These are phyloP conservation scores for Yponomeuta malinellus DNA, from an alignment of 2,888 invertebrate genomes.

Conservation along the genomic window DNA sequence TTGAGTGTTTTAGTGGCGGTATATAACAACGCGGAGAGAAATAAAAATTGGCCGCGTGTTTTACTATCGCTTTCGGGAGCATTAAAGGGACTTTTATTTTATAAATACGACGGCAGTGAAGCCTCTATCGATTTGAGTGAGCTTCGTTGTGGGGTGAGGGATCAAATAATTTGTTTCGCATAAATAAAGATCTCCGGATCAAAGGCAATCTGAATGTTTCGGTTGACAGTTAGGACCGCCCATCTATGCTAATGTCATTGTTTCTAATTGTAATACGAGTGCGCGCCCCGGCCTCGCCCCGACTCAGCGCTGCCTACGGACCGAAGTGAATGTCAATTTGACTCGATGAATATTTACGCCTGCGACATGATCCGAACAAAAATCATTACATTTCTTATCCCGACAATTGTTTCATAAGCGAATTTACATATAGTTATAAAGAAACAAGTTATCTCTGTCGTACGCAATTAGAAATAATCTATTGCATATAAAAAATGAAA, in stretches of 20 bases:
- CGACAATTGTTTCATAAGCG: neutral
- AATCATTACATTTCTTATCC: conserved; percentile 8
- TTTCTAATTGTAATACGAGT: conserved; percentile 55
- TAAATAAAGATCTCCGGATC: neutral
- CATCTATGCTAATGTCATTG: conserved; percentile 70
- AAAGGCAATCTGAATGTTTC: conserved; percentile 64
- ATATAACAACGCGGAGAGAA: conserved; percentile 11
- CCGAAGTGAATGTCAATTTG: conserved; percentile 44
- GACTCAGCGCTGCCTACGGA: conserved; percentile 32
- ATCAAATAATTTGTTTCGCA: conserved; percentile 7
- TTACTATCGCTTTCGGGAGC: neutral
- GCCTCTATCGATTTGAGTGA: neutral
- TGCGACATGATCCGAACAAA: conserved; percentile 1
- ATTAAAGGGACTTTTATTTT: neutral
- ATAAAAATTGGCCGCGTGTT: conserved; percentile 11
- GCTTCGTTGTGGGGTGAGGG: neutral
- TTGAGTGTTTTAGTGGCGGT: conserved; percentile 13
- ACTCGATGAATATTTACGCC: conserved; percentile 60
- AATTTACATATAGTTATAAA: neutral
- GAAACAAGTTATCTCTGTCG: neutral
- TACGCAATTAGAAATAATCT: neutral
- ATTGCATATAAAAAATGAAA: conserved; percentile 11
- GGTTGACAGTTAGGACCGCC: conserved; percentile 69
- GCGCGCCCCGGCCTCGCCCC: conserved; percentile 47
- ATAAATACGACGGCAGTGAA: neutral